Conservation (phyloP, 2,113 vertebrate genomes). For the Atractosteus spatula region DNA sequence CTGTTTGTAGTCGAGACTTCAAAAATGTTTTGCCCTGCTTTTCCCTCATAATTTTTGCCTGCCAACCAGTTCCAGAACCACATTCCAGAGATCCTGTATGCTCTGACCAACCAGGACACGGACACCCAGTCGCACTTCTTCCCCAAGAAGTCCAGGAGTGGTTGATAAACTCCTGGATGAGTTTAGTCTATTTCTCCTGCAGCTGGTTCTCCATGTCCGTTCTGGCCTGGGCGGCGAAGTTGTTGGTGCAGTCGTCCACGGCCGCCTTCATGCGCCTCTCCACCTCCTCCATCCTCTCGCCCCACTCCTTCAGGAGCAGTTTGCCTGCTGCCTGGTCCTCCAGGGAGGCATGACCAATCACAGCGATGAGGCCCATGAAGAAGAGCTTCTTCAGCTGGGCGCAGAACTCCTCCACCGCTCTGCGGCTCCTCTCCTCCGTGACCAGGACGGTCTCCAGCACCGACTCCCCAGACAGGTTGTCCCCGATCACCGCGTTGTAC, state of each 20-base stretch:
- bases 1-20: conserved; percentile 62
- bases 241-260: conserved; percentile 65
- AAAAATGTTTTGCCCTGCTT: conserved; percentile 58
- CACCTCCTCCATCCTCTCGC: conserved; percentile 61
- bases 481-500: conserved; percentile 59
- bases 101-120: conserved; percentile 65
- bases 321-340: conserved; percentile 55
- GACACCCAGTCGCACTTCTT: conserved; percentile 73
- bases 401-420: conserved; percentile 70
- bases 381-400: conserved; percentile 71
- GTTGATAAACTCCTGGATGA: conserved; percentile 45
- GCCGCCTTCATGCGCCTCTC: conserved; percentile 69
- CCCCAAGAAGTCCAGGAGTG: conserved; percentile 47
- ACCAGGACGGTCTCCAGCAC: conserved; percentile 58
- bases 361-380: conserved; percentile 66
- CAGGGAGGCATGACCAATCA: conserved; percentile 66
- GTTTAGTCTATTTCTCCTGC: conserved; percentile 37
- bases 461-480: conserved; percentile 52
- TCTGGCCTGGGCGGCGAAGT: conserved; percentile 66
- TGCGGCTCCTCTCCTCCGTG: conserved; percentile 55
- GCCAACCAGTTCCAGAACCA: conserved; percentile 73
- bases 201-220: conserved; percentile 55
- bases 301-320: conserved; percentile 66
- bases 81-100: conserved; percentile 55
- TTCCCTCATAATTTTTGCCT: conserved; percentile 66